Evolutionary conservation across 2,888 invertebrate species (phyloP).

Genomic region (Panopea generosa): DNA sequence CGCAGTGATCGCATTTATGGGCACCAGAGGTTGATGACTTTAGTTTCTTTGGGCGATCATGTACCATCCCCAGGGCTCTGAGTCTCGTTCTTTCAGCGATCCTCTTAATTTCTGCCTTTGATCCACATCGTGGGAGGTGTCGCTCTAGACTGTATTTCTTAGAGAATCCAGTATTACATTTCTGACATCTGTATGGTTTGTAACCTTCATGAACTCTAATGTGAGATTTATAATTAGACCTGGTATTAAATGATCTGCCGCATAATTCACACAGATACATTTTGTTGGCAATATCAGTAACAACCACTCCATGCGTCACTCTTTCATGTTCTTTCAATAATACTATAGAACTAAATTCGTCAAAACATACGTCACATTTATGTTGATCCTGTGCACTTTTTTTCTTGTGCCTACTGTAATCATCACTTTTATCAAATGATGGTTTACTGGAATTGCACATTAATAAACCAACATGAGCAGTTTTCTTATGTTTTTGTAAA

Average conservation of each 20-base stretch:
- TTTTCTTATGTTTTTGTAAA: neutral
- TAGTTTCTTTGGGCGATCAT: no score
- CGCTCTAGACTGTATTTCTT: neutral
- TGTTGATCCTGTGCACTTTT: no score
- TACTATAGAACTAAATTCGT: no score
- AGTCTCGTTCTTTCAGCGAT: neutral
- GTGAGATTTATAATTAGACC: neutral
- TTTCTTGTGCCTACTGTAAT: neutral
- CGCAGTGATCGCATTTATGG: neutral
- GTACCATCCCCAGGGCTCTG: no score
- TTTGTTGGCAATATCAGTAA: no score
- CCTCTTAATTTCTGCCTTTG: constrained; percentile 10
- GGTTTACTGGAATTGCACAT: neutral
- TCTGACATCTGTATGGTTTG: neutral
- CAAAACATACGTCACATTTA: no score
- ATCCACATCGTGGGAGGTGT: constrained; percentile 10
- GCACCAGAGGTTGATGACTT: no score
- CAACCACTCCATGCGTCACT: no score
- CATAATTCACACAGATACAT: constrained; percentile 2
- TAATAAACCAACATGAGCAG: neutral
- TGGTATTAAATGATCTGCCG: neutral
- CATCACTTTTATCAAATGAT: constrained; percentile 5
- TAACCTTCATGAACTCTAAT: constrained; percentile 1
- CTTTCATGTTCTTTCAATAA: no score
- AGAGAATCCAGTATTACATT: neutral